Evolutionary conservation across 2,113 vertebrate species (phyloP).

Genomic region (Dendropsophus ebraccatus): DNA sequence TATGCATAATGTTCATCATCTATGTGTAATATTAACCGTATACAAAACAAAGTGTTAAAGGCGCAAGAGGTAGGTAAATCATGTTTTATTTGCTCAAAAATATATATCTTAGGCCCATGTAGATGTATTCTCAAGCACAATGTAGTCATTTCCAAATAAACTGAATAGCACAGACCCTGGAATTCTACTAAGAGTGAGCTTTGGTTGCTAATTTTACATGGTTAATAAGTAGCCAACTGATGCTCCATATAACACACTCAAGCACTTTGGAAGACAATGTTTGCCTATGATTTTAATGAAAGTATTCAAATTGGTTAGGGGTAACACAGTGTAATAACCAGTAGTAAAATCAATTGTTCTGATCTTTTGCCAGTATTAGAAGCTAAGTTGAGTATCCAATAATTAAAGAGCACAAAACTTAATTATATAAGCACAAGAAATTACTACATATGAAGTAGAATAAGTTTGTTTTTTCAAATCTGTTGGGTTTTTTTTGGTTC

Average conservation of each 20-base stretch:
- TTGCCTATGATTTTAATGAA: not conserved
- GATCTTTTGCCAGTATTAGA: not conserved
- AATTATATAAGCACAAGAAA: slow-evolving; percentile 17
- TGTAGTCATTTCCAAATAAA: slow-evolving; percentile 3
- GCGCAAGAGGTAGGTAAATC: not conserved
- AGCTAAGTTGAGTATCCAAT: not conserved
- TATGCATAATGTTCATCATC: not conserved
- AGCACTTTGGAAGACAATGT: not conserved
- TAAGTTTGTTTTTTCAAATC: not conserved
- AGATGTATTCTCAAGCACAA: slow-evolving; percentile 46
- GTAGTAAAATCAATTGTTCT: not conserved
- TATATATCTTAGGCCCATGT: slow-evolving; percentile 3
- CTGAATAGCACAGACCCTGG: slow-evolving; percentile 36
- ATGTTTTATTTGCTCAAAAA: not conserved
- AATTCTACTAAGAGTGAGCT: not conserved
- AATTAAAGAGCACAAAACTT: slow-evolving; percentile 5
- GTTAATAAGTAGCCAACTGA: slow-evolving; percentile 6
- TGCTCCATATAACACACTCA: not conserved
- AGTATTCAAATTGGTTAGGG: not conserved
- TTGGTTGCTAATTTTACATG: not conserved
- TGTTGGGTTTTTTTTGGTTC: not conserved
- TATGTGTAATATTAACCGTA: not conserved
- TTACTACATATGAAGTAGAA: not conserved
- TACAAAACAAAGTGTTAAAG: not conserved
- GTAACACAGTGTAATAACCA: not conserved